phyloP scores from a whole-genome alignment of 2,113 vertebrate species.

The Oenanthe oenanthe region DNA sequence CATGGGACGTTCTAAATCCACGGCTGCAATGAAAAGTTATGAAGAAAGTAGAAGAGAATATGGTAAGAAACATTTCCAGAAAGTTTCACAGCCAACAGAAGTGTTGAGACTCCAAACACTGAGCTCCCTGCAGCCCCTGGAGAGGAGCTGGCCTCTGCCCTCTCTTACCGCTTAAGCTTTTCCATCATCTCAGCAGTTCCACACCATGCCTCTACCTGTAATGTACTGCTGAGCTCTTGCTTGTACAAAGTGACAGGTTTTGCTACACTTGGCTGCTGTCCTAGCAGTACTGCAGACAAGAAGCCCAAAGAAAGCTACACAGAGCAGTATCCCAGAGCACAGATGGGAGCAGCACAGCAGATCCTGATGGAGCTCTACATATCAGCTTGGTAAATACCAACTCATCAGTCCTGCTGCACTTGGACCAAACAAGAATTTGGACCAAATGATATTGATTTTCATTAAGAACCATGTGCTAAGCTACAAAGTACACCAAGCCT shows the following conservation, averaged over 20 bases:
- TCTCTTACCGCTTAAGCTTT: not conserved
- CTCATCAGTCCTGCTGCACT: not conserved
- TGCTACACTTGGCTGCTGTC: not conserved
- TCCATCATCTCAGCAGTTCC: not conserved
- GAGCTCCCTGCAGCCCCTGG: not conserved
- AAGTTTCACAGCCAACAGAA: not conserved
- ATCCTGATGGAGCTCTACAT: not conserved
- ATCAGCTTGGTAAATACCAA: not conserved
- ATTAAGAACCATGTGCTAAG: not conserved
- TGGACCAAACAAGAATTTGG: not conserved
- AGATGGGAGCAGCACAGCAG: not conserved
- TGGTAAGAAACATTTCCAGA: not conserved
- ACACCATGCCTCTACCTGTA: not conserved
- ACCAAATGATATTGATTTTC: not conserved
- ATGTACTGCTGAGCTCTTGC: not conserved
- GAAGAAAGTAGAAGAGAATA: not conserved
- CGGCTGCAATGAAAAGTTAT: accelerated
- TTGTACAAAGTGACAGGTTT: not conserved
- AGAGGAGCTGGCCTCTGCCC: not conserved
- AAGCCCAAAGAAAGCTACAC: not conserved
- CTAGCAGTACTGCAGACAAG: not conserved
- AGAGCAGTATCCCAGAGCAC: not conserved
- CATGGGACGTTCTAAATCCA: not conserved
- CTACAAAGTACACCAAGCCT: not conserved
- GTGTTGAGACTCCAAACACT: not conserved